Evolutionary conservation across 2,113 vertebrate genomes (phyloP).

Genomic region (Holacanthus passer): DNA sequence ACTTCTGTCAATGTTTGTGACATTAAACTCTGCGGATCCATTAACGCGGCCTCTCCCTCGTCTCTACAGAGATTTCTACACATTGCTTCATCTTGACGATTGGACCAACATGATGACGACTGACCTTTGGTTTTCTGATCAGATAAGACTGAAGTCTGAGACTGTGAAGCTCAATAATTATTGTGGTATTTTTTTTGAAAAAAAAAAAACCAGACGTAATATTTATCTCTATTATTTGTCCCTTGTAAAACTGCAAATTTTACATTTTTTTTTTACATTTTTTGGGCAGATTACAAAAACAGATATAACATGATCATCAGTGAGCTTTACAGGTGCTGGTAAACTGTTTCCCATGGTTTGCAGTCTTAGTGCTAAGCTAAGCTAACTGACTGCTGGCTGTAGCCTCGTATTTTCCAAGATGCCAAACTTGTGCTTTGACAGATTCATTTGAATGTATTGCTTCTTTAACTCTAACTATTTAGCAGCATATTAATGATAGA

Average conservation of each 20-base stretch:
- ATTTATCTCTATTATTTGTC: too few species aligned
- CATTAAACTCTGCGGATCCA: neutral
- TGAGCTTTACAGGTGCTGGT: neutral
- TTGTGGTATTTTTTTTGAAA: too few species aligned
- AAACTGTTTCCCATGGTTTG: neutral
- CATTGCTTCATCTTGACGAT: neutral
- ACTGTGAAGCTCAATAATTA: too few species aligned
- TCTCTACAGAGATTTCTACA: constrained; percentile 35
- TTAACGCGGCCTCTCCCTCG: neutral
- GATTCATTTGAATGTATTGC: neutral
- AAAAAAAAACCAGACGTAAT: too few species aligned
- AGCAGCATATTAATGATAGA: neutral
- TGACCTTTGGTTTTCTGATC: too few species aligned
- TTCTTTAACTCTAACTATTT: neutral
- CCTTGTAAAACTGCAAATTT: too few species aligned
- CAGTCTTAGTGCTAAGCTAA: neutral
- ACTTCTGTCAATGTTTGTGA: neutral
- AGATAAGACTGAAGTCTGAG: too few species aligned
- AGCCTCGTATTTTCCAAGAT: neutral
- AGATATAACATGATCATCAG: neutral
- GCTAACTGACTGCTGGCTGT: neutral
- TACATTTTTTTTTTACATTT: too few species aligned
- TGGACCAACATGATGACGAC: neutral
- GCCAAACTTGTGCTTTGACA: neutral
- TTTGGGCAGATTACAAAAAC: too few species aligned